Base-by-base conservation (phyloP, 2,888 invertebrate genomes). In the Odontocolon sp. region DNA sequence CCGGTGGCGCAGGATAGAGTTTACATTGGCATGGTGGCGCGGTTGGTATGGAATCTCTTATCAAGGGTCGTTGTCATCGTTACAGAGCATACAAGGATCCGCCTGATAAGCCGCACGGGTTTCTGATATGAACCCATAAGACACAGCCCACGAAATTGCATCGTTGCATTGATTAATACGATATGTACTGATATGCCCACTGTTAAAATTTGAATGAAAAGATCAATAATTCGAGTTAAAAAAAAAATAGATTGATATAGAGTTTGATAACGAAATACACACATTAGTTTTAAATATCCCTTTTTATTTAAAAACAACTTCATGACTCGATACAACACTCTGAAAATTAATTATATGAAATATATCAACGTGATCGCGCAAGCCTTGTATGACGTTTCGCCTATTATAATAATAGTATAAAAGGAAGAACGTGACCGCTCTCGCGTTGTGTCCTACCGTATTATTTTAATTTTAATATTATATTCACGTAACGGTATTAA, bases 1-100 rank as follows among this genome's bases (percentile, higher is more conserved):
- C 33, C 73, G 36, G 70, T 74, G 73, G 73, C 70, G 71, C 61
- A 72, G 77, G 70, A 76, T 67, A 74, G n/a, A n/a, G 79, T 79
- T 79, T 74, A 77, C 77, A 66, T 74, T 79, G 47, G 70, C 14
- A 54, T 72, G 72, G 56, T 63, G 63, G 33, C 21, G 56, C 40
- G 64, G 64, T 68, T 21, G 61, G 52, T 50, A 50, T 73, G 69
- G 72, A 66, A 67, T 74, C 76, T 81, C 81, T 87, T 87, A 87
- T 87, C 86, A 78, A 76, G 83, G 85, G 84, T 83, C 84, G 86
- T 87, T 80, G 86, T 84, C 88, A 87, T 87, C 83, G 86, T 86
- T 84, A 85, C 87, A 83, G 57, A 84, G 85, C 83, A 87, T 81
- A 87, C 84, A 85, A 77, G 81, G 83, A 84, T 86, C 80, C 81